These are phyloP conservation scores for Plumapathes pennacea DNA, from an alignment of 92 coral and sea anemone genomes.

Conservation along the genomic window DNA sequence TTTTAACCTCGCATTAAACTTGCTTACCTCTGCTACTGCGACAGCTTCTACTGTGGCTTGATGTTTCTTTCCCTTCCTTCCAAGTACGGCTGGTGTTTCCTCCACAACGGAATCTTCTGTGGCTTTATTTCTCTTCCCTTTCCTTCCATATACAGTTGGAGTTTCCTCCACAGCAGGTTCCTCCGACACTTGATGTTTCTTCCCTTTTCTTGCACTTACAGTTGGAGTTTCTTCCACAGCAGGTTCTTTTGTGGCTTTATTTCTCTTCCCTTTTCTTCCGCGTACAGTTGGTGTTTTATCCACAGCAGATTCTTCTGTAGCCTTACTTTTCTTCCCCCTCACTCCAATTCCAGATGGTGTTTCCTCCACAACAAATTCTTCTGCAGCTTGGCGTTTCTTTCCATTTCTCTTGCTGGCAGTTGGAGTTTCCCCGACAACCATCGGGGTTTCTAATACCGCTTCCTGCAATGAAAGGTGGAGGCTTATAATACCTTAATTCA, in stretches of 20 bases:
- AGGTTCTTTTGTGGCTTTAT: not conserved
- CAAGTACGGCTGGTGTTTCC: not conserved
- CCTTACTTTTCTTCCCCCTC: constrained; percentile 2
- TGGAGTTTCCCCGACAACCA: not conserved
- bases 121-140: constrained; percentile 24
- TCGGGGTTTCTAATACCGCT: too few relatives aligned
- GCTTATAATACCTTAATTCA: too few relatives aligned
- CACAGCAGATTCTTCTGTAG: constrained; percentile 10
- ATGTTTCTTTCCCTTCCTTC: not conserved
- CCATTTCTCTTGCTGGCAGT: not conserved
- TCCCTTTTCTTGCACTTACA: not conserved
- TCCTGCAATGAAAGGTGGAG: too few relatives aligned
- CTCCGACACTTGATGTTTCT: not conserved
- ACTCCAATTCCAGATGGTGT: not conserved
- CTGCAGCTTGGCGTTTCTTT: not conserved
- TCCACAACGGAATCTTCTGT: not conserved
- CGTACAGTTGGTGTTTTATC: constrained; percentile 11
- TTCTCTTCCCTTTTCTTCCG: constrained; percentile 13
- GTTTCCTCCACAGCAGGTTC: too few relatives aligned
- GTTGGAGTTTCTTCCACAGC: constrained; percentile 1
- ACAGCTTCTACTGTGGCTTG: not conserved
- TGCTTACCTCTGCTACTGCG: not conserved
- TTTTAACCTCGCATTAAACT: too few relatives aligned
- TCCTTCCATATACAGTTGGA: not conserved
- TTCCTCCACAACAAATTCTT: not conserved